A percentile compares a stretch with the other conserved stretches of the same genome.
These are phyloP conservation scores for Drosophila saltans DNA, from an alignment of 1,140 invertebrate species.

Conservation along the genomic window DNA sequence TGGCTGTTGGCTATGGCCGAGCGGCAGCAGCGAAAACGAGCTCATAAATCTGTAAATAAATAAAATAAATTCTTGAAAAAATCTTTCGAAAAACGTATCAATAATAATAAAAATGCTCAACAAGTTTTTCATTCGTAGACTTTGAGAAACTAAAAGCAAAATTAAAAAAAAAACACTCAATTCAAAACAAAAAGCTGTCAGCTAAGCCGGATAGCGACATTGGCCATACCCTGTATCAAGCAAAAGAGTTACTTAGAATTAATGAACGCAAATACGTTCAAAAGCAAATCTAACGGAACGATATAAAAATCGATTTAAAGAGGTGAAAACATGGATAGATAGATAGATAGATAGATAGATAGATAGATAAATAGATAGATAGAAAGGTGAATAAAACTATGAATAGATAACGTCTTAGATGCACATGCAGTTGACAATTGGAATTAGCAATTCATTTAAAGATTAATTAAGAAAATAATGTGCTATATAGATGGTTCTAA, in stretches of 20 bases:
- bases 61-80: conserved; percentile 77
- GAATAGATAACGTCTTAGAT: too few species aligned
- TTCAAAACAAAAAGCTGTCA: neutral
- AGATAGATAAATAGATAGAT: too few species aligned
- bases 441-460: too few species aligned
- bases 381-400: neutral
- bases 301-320: too few species aligned
- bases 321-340: too few species aligned
- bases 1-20: conserved; percentile 46
- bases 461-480: too few species aligned
- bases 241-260: too few species aligned
- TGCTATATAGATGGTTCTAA: too few species aligned
- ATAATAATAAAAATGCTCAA: conserved; percentile 81
- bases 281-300: too few species aligned
- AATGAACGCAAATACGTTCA: too few species aligned
- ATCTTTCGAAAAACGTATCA: conserved; percentile 72
- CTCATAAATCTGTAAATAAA: conserved; percentile 80
- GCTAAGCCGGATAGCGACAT: neutral
- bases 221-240: neutral
- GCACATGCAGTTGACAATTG: too few species aligned
- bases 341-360: too few species aligned
- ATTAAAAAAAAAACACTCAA: neutral
- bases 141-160: neutral
- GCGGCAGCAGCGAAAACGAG: conserved; percentile 42
- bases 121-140: conserved; percentile 60